Evolutionary conservation across 2,888 invertebrate species (phyloP), one percentile per base, ranked within the genome.

Genomic region (Dasypolia templi): DNA sequence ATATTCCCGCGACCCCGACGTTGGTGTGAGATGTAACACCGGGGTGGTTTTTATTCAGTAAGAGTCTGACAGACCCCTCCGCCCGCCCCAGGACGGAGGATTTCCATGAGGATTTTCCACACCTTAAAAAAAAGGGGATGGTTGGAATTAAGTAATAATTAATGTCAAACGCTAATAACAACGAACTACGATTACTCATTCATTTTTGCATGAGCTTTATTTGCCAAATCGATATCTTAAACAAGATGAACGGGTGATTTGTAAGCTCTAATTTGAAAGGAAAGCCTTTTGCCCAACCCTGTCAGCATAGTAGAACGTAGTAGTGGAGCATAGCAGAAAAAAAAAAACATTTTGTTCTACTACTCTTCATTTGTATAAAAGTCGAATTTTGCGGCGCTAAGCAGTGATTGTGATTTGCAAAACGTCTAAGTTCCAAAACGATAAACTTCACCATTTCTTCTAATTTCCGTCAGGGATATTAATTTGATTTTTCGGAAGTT

Each of bases 401-500:
- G 7, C 53, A 70, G 42, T 69, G 26, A 72, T 39, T 72, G 42
- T 69, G 26, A 72, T 39, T 72, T 56, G 2, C 55, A 5, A n/a
- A 22, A 32, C 29, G 72, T 35, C n/a, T 19, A 19, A 29, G 6
- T 17, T 2, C 22, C 49, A n/a, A 62, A 32, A 39, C 32, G 2
- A 61, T 46, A 61, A 70, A 55, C n/a, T 49, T 26, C 17, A 42
- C 12, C 6, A 56, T 35, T 64, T 32, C 22, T 42, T 35, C 49
- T 19, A 55, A 80, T 32, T 64, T 65, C n/a, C n/a, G 5, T 32
- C 42, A 12, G 12, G 29, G 42, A 61, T 55, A 77, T 66, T 62
- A 55, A 81, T 62, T 81, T 51, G 62, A 26, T 61, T 73, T 73
- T 56, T 67, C 17, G n/a, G 29, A 70, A 71, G 77, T 68, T 55